A percentile compares a stretch with the other conserved stretches of the same genome.
Conservation (phyloP, 2,888 invertebrate species). For the Netelia inedita region DNA sequence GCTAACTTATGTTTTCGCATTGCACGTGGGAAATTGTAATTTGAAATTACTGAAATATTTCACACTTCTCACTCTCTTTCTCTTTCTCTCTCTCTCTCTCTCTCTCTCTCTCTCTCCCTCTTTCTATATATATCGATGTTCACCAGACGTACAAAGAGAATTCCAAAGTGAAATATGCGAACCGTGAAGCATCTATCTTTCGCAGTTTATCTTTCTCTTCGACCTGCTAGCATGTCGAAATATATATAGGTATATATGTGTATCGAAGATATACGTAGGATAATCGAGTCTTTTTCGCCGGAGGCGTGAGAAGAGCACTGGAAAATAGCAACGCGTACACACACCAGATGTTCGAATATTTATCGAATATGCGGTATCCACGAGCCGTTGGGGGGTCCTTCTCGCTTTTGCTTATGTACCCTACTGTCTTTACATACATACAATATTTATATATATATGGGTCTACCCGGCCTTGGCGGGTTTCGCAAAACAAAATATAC, state of each 20-base stretch:
- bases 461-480: constrained; percentile 27
- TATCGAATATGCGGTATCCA: constrained; percentile 53
- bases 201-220: constrained; percentile 39
- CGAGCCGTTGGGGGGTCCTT: constrained; percentile 15
- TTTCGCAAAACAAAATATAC: constrained; percentile 29
- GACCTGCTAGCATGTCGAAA: constrained; percentile 16
- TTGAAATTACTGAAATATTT: no score
- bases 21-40: no score
- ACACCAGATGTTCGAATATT: constrained; percentile 61
- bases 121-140: not conserved
- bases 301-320: constrained; percentile 30
- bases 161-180: constrained; percentile 41
- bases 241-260: not conserved
- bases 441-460: not conserved
- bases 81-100: not conserved
- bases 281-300: constrained; percentile 16
- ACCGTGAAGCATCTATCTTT: constrained; percentile 53
- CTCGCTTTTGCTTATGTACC: constrained; percentile 47
- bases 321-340: constrained; percentile 25
- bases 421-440: constrained; percentile 30
- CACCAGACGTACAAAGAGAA: not conserved
- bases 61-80: no score
- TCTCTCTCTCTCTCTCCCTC: no score
- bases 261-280: not conserved
- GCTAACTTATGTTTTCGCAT: no score